Evolutionary conservation across 2,113 vertebrate genomes (phyloP).

Genomic region (Perca fluviatilis): DNA sequence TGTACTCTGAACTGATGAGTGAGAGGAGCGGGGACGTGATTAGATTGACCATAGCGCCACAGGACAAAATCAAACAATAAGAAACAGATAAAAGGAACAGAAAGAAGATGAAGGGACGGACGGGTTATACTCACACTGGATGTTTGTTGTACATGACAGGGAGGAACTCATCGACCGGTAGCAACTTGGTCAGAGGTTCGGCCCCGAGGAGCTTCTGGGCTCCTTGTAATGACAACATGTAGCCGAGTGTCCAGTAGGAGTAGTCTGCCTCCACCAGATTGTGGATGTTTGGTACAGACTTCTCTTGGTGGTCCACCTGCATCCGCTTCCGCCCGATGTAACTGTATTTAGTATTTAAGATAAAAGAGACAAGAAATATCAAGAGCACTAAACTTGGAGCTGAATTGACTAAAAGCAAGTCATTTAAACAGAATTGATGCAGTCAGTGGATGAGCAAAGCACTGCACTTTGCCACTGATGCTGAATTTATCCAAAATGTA

Average conservation of each 20-base stretch:
- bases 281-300: constrained; percentile 87
- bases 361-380: background rate
- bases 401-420: background rate
- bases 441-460: background rate
- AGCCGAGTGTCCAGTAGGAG: constrained; percentile 94
- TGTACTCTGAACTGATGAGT: constrained; percentile 86
- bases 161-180: constrained; percentile 94
- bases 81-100: background rate
- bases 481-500: background rate
- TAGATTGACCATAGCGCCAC: background rate
- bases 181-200: constrained; percentile 87
- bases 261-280: constrained; percentile 94
- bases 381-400: background rate
- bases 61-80: background rate
- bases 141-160: constrained; percentile 95
- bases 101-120: background rate
- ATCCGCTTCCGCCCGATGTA: constrained; percentile 95
- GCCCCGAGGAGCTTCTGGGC: constrained; percentile 90
- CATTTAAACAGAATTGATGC: background rate
- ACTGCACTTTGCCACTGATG: background rate
- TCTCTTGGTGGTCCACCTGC: constrained; percentile 92
- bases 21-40: constrained; percentile 10
- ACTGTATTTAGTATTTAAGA: constrained; percentile 53
- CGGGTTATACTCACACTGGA: constrained; percentile 73
- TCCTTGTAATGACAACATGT: constrained; percentile 90